phyloP scores from a whole-genome alignment of 2,797 vertebrate genomes.

The Xenentodon cancila region DNA sequence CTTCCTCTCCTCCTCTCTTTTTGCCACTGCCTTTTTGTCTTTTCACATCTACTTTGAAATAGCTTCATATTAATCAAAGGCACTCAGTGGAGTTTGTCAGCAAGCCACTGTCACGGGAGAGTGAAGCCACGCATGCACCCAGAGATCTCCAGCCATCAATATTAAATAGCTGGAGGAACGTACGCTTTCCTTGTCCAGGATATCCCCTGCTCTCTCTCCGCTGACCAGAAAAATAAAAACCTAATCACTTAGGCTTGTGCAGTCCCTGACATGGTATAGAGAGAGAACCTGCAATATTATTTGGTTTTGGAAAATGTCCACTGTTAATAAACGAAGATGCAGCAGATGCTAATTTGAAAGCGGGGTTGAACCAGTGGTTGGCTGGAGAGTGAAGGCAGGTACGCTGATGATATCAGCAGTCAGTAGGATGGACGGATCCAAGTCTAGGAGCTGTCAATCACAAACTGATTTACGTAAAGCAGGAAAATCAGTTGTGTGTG shows the following conservation, averaged over 20 bases:
- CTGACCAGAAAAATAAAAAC: constrained; percentile 50
- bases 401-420: constrained; percentile 47
- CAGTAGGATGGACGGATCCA: constrained; percentile 33
- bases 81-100: constrained; percentile 72
- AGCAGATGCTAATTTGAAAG: constrained; percentile 58
- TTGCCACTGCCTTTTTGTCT: constrained; percentile 61
- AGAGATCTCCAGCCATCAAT: constrained; percentile 62
- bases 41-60: constrained; percentile 59
- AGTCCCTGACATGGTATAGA: constrained; percentile 49
- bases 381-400: constrained; percentile 12
- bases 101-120: constrained; percentile 56
- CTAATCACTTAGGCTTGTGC: constrained; percentile 72
- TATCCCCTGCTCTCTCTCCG: constrained; percentile 33
- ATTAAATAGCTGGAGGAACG: constrained; percentile 74
- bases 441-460: constrained; percentile 57
- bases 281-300: constrained; percentile 55
- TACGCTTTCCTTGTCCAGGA: constrained; percentile 59
- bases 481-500: constrained; percentile 60
- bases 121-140: constrained; percentile 47
- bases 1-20: neutral
- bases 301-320: constrained; percentile 61
- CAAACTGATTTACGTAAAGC: constrained; percentile 65
- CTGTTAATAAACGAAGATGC: constrained; percentile 59
- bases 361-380: constrained; percentile 20
- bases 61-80: constrained; percentile 70